phyloP scores from a whole-genome alignment of 2,888 invertebrate genomes.

The Orchestes rusci region DNA sequence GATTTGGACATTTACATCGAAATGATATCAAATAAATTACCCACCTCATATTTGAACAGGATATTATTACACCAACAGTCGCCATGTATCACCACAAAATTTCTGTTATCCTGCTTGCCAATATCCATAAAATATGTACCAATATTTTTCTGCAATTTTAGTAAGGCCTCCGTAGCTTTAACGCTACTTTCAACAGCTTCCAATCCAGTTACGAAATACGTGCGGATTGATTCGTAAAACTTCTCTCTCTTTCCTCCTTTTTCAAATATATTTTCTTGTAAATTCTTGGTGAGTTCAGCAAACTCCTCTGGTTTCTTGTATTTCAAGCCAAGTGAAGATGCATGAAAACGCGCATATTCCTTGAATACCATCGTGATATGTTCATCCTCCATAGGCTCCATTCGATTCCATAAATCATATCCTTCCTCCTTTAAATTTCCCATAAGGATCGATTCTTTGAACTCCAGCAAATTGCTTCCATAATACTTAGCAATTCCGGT shows the following conservation, averaged over 20 bases:
- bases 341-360: constrained; percentile 36
- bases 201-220: constrained; percentile 10
- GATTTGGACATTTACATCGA: too few species aligned
- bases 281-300: constrained; percentile 8
- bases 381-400: constrained; percentile 30
- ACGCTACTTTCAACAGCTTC: constrained; percentile 9
- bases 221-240: too few species aligned
- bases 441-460: constrained; percentile 28
- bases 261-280: constrained; percentile 12
- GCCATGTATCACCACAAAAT: constrained; percentile 28
- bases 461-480: constrained; percentile 12
- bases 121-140: neutral
- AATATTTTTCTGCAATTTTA: constrained; percentile 4
- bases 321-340: constrained; percentile 33
- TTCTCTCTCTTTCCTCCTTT: too few species aligned
- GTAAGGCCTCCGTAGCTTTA: constrained; percentile 1
- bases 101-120: neutral
- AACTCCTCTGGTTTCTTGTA: constrained; percentile 30
- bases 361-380: constrained; percentile 32
- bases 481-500: constrained; percentile 19
- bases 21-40: too few species aligned
- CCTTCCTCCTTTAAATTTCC: constrained; percentile 31
- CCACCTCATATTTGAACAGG: constrained; percentile 28
- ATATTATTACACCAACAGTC: constrained; percentile 35
- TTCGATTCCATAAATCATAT: constrained; percentile 31